Evolutionary conservation across 1,140 invertebrate species (phyloP).

Genomic region (Rhagoletis pomonella): DNA sequence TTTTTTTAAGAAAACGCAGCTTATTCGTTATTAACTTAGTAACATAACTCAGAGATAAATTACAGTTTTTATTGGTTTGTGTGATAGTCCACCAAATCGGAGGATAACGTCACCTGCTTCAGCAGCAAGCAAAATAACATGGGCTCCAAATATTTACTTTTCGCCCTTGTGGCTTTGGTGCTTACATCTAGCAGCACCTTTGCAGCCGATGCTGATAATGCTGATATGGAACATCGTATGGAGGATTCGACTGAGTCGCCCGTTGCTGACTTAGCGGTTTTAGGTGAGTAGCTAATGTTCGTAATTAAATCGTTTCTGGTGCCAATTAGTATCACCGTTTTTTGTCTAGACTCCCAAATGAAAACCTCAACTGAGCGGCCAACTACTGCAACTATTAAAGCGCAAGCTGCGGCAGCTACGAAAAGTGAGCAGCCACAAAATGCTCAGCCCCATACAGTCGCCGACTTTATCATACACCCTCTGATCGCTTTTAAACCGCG

Average conservation of each 20-base stretch:
- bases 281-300: slow-evolving; percentile 65
- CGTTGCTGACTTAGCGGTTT: slow-evolving; percentile 69
- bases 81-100: background rate
- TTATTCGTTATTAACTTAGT: no score
- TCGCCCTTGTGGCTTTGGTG: slow-evolving; percentile 55
- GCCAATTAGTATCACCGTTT: background rate
- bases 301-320: background rate
- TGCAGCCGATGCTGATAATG: slow-evolving; percentile 37
- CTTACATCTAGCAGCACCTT: slow-evolving; percentile 46
- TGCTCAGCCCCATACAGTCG: slow-evolving; percentile 67
- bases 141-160: slow-evolving; percentile 48
- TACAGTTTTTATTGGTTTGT: background rate
- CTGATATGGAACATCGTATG: slow-evolving; percentile 56
- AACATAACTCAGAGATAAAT: background rate
- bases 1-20: no score
- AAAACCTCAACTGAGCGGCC: slow-evolving; percentile 66
- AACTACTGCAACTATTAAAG: slow-evolving; percentile 28
- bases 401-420: background rate
- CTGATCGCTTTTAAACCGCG: slow-evolving; percentile 71
- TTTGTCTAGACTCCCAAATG: slow-evolving; percentile 57
- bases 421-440: slow-evolving; percentile 10
- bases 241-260: slow-evolving; percentile 70
- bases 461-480: slow-evolving; percentile 71
- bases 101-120: background rate
- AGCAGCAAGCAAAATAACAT: background rate